phyloP scores from a whole-genome alignment of 2,888 invertebrate species.

The Orchesellides sinensis region DNA sequence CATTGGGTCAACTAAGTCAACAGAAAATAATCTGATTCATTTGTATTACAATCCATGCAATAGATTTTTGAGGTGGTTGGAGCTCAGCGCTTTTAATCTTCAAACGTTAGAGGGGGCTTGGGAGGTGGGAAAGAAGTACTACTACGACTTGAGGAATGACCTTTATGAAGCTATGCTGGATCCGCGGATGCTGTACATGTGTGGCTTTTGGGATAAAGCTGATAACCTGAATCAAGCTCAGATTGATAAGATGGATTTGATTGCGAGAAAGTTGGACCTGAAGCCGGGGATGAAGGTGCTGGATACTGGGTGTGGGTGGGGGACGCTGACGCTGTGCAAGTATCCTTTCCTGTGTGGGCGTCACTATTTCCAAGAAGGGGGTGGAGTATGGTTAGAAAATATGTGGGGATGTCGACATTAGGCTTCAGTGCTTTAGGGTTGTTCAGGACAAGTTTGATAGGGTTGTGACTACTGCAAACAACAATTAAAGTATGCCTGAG shows the following conservation, averaged over 20 bases:
- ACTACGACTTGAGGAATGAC: conserved; percentile 23
- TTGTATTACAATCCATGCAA: conserved; percentile 33
- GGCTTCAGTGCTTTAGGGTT: neutral
- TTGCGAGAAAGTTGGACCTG: conserved; percentile 9
- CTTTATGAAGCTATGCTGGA: neutral
- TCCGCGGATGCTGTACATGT: conserved; percentile 24
- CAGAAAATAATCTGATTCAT: neutral
- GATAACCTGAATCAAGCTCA: conserved; percentile 12
- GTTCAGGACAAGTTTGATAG: conserved; percentile 26
- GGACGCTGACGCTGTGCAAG: neutral
- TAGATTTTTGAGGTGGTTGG: conserved; percentile 7
- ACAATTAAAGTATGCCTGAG: too few species aligned
- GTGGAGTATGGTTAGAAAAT: neutral
- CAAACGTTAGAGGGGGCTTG: neutral
- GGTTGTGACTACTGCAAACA: neutral
- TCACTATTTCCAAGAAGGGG: neutral
- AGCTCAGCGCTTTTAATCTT: conserved; percentile 18
- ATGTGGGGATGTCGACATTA: neutral
- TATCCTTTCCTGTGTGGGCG: conserved; percentile 7
- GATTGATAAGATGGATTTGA: conserved; percentile 1
- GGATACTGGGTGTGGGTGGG: conserved; percentile 29
- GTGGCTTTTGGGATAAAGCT: conserved; percentile 20
- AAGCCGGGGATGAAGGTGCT: conserved; percentile 27
- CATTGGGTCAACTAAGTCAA: too few species aligned
- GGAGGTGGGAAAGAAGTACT: conserved; percentile 1